phyloP scores from a whole-genome alignment of 2,888 invertebrate species.

The Epirrhoe tristata region DNA sequence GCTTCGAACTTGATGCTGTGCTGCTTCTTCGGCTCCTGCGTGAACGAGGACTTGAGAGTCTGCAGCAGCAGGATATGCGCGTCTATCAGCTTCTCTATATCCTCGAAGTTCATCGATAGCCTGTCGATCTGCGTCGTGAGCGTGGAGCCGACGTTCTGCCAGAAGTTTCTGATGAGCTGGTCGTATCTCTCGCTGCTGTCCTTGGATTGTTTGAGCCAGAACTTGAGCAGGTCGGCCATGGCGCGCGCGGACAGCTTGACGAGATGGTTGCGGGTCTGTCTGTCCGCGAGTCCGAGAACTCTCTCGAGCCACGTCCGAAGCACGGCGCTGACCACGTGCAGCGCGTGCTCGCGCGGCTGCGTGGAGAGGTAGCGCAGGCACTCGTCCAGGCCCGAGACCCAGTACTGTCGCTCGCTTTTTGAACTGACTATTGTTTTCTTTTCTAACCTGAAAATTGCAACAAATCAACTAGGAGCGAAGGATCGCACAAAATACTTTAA shows the following conservation, averaged over 20 bases:
- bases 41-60: constrained; percentile 57
- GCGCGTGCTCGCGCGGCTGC: constrained; percentile 50
- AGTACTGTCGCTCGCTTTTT: constrained; percentile 88
- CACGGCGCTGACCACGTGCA: constrained; percentile 54
- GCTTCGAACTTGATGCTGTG: constrained; percentile 61
- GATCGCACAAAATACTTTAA: too few relatives aligned
- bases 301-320: constrained; percentile 64
- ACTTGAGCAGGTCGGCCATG: constrained; percentile 62
- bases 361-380: constrained; percentile 85
- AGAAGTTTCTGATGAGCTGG: constrained; percentile 66
- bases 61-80: constrained; percentile 62
- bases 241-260: constrained; percentile 55
- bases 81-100: constrained; percentile 75
- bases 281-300: constrained; percentile 45
- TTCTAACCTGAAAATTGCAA: constrained; percentile 79
- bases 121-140: constrained; percentile 60
- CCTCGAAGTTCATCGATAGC: constrained; percentile 68
- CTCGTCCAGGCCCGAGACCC: constrained; percentile 89
- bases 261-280: constrained; percentile 48
- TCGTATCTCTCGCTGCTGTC: constrained; percentile 58
- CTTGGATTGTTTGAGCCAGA: constrained; percentile 66
- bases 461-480: background rate
- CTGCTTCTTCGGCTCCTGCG: constrained; percentile 56
- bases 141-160: constrained; percentile 70
- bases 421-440: constrained; percentile 86